phyloP scores from a whole-genome alignment of 2,888 invertebrate species.

The Tenthredo mesomela region DNA sequence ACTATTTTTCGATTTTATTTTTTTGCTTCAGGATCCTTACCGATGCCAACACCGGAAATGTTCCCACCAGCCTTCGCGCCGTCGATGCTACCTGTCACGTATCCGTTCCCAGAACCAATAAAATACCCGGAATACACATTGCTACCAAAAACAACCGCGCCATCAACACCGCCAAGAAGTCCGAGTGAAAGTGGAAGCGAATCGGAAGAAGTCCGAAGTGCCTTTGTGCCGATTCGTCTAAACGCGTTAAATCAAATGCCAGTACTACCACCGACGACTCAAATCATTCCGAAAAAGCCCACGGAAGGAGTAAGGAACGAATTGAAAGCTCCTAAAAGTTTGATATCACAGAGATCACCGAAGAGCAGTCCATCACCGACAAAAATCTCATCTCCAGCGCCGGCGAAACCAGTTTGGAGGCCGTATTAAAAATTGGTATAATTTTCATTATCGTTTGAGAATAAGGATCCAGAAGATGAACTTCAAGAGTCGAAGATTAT shows the following conservation, averaged over 20 bases:
- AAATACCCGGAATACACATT: constrained; percentile 70
- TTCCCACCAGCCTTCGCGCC: constrained; percentile 70
- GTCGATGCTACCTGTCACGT: constrained; percentile 68
- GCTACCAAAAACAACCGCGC: constrained; percentile 51
- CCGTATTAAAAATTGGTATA: constrained; percentile 68
- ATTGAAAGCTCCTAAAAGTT: constrained; percentile 70
- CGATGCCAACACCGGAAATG: constrained; percentile 70
- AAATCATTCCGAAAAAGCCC: constrained; percentile 61
- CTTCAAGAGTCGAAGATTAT: constrained; percentile 38
- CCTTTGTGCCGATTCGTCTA: constrained; percentile 73
- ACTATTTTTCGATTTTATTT: neutral
- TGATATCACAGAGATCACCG: constrained; percentile 67
- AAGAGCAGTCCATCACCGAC: constrained; percentile 63
- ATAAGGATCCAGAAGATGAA: constrained; percentile 48
- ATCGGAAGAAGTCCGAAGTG: constrained; percentile 74
- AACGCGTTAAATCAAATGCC: constrained; percentile 64
- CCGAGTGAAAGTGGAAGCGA: constrained; percentile 74
- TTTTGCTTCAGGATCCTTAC: constrained; percentile 68
- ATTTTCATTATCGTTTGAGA: neutral
- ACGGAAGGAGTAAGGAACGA: constrained; percentile 68
- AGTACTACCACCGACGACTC: constrained; percentile 60
- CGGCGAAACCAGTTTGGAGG: constrained; percentile 74
- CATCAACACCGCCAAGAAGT: constrained; percentile 70
- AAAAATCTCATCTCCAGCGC: constrained; percentile 68
- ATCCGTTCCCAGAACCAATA: constrained; percentile 69